Conservation (phyloP, 2,797 vertebrate species). For the Urocyon cinereoargenteus region DNA sequence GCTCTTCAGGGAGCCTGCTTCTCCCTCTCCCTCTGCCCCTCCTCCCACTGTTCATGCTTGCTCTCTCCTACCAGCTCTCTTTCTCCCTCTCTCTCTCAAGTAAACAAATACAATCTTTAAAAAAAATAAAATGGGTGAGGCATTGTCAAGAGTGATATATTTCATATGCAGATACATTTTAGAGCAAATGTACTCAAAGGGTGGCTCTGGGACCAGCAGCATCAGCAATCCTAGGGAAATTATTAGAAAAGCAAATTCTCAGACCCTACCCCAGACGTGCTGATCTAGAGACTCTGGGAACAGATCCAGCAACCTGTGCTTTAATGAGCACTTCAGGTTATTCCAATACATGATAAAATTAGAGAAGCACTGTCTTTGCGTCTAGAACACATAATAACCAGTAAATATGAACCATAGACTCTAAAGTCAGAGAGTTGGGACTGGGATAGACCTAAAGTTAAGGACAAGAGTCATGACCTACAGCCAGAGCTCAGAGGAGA, state of each 20-base stretch:
- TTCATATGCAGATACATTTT: neutral
- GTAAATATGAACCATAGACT: neutral
- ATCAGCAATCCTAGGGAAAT: neutral
- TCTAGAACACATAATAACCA: neutral
- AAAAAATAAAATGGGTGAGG: neutral
- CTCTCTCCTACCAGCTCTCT: too few relatives aligned
- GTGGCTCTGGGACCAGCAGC: neutral
- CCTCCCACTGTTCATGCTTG: too few relatives aligned
- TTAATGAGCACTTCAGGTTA: neutral
- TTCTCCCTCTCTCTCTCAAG: too few relatives aligned
- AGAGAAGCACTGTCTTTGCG: neutral
- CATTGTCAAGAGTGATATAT: neutral
- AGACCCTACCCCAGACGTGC: accelerated
- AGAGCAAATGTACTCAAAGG: neutral
- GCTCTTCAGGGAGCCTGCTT: too few relatives aligned
- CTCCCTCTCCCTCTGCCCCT: too few relatives aligned
- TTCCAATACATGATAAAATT: neutral
- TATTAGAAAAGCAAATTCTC: neutral
- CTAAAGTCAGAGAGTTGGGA: neutral
- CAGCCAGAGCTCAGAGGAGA: neutral
- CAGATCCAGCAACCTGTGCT: neutral
- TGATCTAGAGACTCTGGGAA: neutral
- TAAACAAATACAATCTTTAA: too few relatives aligned
- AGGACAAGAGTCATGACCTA: neutral
- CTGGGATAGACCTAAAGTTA: neutral